A percentile compares a stretch with the other conserved stretches of the same genome.
phyloP scores from a whole-genome alignment of 2,113 vertebrate genomes.

The Speoplatyrhinus poulsoni region DNA sequence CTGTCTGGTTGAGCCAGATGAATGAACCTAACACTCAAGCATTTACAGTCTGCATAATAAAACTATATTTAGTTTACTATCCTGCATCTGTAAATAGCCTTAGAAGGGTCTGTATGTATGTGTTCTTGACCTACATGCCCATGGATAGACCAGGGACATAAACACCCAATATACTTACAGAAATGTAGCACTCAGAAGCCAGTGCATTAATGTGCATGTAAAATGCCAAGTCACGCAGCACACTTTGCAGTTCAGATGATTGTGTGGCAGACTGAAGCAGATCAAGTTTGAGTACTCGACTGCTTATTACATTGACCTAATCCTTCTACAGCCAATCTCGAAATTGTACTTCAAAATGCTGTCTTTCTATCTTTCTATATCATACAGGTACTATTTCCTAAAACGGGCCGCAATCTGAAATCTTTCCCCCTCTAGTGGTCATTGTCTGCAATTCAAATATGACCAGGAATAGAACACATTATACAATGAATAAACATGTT shows the following conservation, averaged over 20 bases:
- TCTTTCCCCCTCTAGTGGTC: constrained; percentile 42
- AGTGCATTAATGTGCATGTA: constrained; percentile 26
- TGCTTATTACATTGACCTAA: neutral
- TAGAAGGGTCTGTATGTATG: neutral
- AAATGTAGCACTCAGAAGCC: constrained; percentile 26
- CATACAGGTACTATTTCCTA: neutral
- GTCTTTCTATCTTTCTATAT: neutral
- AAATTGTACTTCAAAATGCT: neutral
- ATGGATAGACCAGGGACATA: constrained; percentile 29
- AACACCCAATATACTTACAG: constrained; percentile 46
- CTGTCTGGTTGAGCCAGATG: constrained; percentile 10
- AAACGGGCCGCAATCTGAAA: neutral
- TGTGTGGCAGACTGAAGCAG: neutral
- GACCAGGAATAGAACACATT: neutral
- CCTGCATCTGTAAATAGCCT: constrained; percentile 5
- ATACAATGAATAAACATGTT: neutral
- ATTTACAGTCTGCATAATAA: constrained; percentile 48
- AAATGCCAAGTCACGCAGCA: constrained; percentile 30
- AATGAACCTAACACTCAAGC: constrained; percentile 34
- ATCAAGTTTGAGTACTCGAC: neutral
- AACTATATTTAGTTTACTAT: constrained; percentile 50
- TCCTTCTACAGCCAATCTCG: neutral
- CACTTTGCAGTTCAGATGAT: neutral
- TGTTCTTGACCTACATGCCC: constrained; percentile 53
- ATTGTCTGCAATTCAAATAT: neutral